Evolutionary conservation across 2,888 invertebrate species (phyloP).

Genomic region (Malachius bipustulatus): DNA sequence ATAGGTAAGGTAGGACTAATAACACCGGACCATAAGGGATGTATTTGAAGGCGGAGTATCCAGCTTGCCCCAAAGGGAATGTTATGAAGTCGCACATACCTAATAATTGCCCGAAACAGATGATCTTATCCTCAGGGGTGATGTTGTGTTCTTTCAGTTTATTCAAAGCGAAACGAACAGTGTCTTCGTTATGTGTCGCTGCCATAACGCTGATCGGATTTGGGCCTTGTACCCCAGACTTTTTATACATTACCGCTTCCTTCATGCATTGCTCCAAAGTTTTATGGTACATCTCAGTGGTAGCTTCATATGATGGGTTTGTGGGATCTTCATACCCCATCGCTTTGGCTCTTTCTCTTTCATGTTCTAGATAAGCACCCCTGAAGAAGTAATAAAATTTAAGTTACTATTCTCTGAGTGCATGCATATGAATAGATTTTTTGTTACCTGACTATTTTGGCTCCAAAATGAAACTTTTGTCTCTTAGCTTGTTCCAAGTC

Average conservation of each 20-base stretch:
- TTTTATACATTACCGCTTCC: constrained; percentile 54
- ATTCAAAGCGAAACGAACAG: constrained; percentile 80
- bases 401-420: too few species aligned
- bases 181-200: constrained; percentile 92
- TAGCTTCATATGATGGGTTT: constrained; percentile 73
- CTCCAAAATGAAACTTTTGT: not conserved
- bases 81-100: constrained; percentile 98
- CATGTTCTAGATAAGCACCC: not conserved
- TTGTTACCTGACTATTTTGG: not conserved
- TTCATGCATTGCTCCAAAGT: constrained; percentile 69
- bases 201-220: constrained; percentile 79
- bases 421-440: too few species aligned
- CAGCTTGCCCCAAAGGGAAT: constrained; percentile 87
- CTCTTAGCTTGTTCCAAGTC: constrained; percentile 1
- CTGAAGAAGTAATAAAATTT: too few species aligned
- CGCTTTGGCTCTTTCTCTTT: constrained; percentile 57
- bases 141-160: constrained; percentile 85
- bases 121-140: constrained; percentile 75
- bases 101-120: constrained; percentile 90
- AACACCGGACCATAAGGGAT: constrained; percentile 92
- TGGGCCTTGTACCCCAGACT: constrained; percentile 46
- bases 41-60: constrained; percentile 95
- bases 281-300: constrained; percentile 77
- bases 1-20: constrained; percentile 88
- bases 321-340: constrained; percentile 88